Evolutionary conservation across 2,113 vertebrate species (phyloP), one percentile per base, ranked within the genome.

Genomic region (Sinocyclocheilus maitianheensis): DNA sequence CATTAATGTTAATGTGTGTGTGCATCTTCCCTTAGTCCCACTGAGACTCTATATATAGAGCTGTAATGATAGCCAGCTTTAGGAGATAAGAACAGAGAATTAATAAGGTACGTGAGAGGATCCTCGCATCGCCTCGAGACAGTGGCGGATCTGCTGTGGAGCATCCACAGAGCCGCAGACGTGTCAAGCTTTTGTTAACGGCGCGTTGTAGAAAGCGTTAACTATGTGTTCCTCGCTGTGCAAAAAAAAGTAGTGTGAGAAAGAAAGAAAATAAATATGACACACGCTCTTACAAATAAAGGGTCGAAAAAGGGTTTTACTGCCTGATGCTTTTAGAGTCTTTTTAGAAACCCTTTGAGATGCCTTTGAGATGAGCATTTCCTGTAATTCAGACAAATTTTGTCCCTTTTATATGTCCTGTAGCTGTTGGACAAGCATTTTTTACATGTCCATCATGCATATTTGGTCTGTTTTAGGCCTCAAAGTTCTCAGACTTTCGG

Each of bases 31-130:
- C 86, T 90, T 92, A 93, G 93, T 94, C 94, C 94, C 94, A 74
- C 85, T 53, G 89, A 87, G 89, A 16, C 90, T 92, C 94, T 95
- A 95, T 95, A 95, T 94, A 95, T 95, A 95, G 94, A 90, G 87
- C 87, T 92, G 91, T 93, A 95, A 94, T 95, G 93, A 94, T 95
- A 93, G 92, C 93, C 93, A 91, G 93, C 94, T 92, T 88, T 87
- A 93, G 93, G 94, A 95, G 92, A 94, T 94, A 92, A 94, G 91
- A 92, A 90, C 26, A 90, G 90, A 91, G 94, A 92, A 93, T 93
- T 94, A 94, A 94, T 94, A 95, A 94, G 93, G 89, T 91, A 91
- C 86, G 85, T 89, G 91, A 92, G 94, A 93, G 91, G 93, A 92
- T 93, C 93, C 89, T 89, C 86, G 11, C 90, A 78, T 89, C 79